These are phyloP conservation scores for Corythoichthys intestinalis DNA, from an alignment of 2,113 vertebrate genomes.

Conservation along the genomic window DNA sequence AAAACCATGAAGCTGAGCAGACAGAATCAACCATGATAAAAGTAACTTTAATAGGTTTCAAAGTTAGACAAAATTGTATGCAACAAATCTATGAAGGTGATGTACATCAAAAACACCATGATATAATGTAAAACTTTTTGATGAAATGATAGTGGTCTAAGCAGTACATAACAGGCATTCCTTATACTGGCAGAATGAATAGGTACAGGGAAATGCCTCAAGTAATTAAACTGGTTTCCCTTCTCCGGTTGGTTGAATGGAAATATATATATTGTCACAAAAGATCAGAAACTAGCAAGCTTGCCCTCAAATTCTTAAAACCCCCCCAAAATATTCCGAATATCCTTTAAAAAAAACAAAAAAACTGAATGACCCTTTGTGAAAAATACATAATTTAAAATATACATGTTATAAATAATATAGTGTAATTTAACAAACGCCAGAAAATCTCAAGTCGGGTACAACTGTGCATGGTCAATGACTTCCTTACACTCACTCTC, in stretches of 20 bases:
- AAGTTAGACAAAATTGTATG: conserved; percentile 10
- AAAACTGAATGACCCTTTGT: background rate
- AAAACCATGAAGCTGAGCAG: background rate
- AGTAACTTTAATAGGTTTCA: conserved; percentile 25
- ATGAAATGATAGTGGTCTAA: background rate
- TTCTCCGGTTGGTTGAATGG: background rate
- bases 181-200: background rate
- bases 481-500: conserved; percentile 10
- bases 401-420: background rate
- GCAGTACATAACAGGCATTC: background rate
- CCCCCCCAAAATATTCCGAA: background rate
- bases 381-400: background rate
- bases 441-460: background rate
- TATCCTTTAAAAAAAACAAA: background rate
- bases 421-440: background rate
- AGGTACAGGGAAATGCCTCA: background rate
- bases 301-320: background rate
- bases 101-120: background rate
- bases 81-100: background rate
- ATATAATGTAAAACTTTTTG: background rate
- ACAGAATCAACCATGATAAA: background rate
- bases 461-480: conserved; percentile 5
- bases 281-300: background rate
- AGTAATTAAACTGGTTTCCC: background rate
- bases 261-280: background rate